Evolutionary conservation across 92 coral and sea anemone species (phyloP), one percentile per base, ranked within the genome.

Genomic region (Paragorgia papillata): DNA sequence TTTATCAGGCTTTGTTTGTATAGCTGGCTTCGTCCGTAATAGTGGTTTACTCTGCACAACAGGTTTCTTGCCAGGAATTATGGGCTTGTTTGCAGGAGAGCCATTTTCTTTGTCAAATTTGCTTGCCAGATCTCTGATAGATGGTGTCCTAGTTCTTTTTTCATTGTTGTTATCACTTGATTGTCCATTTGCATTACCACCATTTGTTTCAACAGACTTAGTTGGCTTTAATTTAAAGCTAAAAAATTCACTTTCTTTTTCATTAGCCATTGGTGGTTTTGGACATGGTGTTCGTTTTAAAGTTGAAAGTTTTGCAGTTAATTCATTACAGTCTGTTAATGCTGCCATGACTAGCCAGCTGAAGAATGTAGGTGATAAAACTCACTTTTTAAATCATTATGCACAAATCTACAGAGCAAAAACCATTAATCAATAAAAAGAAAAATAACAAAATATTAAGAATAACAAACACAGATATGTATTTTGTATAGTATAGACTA

Each of bases 231-330:
- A 64, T 40, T 64, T 64, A 12, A 62, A 4, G 4, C 10, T 22
- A 19, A 15, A 34, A 10, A 64, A 64, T 0, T 6, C 1, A 0
- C 37, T 49, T 40, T 6, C 24, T 18, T 19, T 27, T 37, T 64
- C 29, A 19, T 19, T 10, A 34, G 28, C 51, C 20, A 64, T 32
- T 18, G 71, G 71, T 34, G 53, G 53, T 64, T 64, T 64, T 32
- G 71, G 71, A 19, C 51, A 49, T 20, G 71, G 71, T 0, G 71
- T 53, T 19, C 71, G 71, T 15, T 35, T 31, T 64, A 64, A 64
- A 37, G 51, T 18, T 64, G 54, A 18, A 31, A 62, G 12, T 62
- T 62, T 64, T n/a, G 17, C 12, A 34, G 34, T 50, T 24, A 64
- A 64, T 13, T 64, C 71, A 35, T 9, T 64, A 30, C 26, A 9